Evolutionary conservation across 2,888 invertebrate species (phyloP).

Genomic region (Epistrophe grossulariae): DNA sequence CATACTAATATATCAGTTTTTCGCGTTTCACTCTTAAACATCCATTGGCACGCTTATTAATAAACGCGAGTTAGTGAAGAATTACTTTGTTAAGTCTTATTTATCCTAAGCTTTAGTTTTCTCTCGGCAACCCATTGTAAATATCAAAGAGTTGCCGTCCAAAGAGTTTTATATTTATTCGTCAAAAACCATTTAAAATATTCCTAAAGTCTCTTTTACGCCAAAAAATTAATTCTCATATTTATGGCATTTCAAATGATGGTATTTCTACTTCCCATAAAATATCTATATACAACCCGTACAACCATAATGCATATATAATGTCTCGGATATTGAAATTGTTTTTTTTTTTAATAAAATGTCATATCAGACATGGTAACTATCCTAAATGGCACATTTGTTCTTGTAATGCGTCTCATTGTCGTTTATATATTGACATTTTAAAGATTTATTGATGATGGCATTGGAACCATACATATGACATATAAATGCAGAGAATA

Average conservation of each 20-base stretch:
- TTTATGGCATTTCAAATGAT: constrained; percentile 1
- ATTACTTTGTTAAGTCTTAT: too few species aligned
- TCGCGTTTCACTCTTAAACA: too few species aligned
- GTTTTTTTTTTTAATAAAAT: constrained; percentile 6
- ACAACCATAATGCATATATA: background rate
- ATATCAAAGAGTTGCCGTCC: too few species aligned
- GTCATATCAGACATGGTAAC: constrained; percentile 28
- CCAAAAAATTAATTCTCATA: background rate
- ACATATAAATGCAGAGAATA: constrained; percentile 61
- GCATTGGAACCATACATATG: constrained; percentile 54
- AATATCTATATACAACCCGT: background rate
- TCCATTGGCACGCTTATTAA: too few species aligned
- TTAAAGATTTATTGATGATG: constrained; percentile 59
- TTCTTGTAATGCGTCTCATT: constrained; percentile 22
- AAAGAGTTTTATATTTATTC: too few species aligned
- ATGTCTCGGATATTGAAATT: constrained; percentile 5
- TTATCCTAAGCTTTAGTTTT: too few species aligned
- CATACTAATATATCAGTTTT: too few species aligned
- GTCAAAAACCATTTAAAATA: too few species aligned
- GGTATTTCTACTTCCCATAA: background rate
- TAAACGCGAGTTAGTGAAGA: too few species aligned
- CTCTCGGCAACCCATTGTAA: too few species aligned
- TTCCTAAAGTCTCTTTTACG: background rate
- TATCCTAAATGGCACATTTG: constrained; percentile 20
- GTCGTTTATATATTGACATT: constrained; percentile 38